phyloP scores from a whole-genome alignment of 1,140 invertebrate genomes.

The Hyposmocoma kahamanoa region DNA sequence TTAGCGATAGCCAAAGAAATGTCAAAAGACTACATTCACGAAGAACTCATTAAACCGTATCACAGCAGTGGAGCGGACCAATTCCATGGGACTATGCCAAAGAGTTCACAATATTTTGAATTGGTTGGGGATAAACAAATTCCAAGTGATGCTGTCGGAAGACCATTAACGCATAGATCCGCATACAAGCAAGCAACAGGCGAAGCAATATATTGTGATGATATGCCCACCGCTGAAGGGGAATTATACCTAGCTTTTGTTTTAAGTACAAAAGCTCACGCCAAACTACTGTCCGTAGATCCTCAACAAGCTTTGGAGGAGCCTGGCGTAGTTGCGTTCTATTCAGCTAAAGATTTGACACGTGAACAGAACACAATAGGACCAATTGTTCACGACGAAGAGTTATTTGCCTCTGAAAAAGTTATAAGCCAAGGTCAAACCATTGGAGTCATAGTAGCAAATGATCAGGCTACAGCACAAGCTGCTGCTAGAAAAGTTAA shows the following conservation, averaged over 20 bases:
- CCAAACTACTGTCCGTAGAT: conserved; percentile 85
- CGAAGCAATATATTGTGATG: conserved; percentile 94
- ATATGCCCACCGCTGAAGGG: conserved; percentile 84
- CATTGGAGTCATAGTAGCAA: conserved; percentile 85
- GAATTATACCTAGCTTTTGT: conserved; percentile 89
- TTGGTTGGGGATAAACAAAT: conserved; percentile 79
- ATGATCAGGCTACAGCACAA: conserved; percentile 83
- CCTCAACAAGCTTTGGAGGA: conserved; percentile 79
- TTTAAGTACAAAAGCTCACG: conserved; percentile 86
- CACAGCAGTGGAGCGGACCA: conserved; percentile 76
- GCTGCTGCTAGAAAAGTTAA: conserved; percentile 84
- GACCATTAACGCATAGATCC: conserved; percentile 87
- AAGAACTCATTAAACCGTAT: conserved; percentile 61
- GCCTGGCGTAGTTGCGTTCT: conserved; percentile 86
- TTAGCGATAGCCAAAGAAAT: conserved; percentile 80
- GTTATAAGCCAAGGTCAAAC: conserved; percentile 87
- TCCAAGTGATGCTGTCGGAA: conserved; percentile 84
- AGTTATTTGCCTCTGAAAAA: conserved; percentile 81
- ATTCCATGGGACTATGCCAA: conserved; percentile 79
- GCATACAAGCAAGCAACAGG: conserved; percentile 93
- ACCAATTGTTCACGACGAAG: conserved; percentile 84
- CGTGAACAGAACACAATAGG: conserved; percentile 79
- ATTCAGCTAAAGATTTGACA: conserved; percentile 82
- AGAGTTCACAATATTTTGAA: conserved; percentile 89
- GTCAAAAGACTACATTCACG: conserved; percentile 56